Evolutionary conservation across 1,140 invertebrate species (phyloP).

Genomic region (Euura lappo): DNA sequence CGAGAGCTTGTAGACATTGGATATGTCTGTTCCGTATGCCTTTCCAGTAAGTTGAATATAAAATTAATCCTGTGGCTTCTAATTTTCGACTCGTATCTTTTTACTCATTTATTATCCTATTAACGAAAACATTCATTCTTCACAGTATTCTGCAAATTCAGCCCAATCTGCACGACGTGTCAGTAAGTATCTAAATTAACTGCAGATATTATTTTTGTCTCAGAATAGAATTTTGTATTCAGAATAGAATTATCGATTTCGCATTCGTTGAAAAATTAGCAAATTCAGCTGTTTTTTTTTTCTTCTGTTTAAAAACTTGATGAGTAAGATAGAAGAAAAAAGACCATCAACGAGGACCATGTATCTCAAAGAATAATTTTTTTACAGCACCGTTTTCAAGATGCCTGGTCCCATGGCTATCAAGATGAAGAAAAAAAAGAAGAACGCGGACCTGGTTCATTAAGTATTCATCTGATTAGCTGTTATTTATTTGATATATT

Average conservation of each 20-base stretch:
- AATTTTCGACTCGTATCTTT: no score
- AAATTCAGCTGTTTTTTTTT: not conserved
- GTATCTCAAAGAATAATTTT: conserved; percentile 39
- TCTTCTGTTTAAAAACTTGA: conserved; percentile 18
- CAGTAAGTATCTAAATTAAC: conserved; percentile 76
- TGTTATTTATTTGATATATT: not conserved
- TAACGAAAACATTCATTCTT: conserved; percentile 42
- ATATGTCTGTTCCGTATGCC: conserved; percentile 96
- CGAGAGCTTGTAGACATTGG: conserved; percentile 95
- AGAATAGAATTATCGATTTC: no score
- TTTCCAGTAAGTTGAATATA: conserved; percentile 77
- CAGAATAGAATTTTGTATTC: not conserved
- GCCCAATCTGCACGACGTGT: conserved; percentile 96
- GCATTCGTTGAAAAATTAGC: not conserved
- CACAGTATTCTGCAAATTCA: conserved; percentile 96
- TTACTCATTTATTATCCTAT: not conserved
- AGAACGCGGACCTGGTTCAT: conserved; percentile 47
- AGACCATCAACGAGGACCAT: no score
- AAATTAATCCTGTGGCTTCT: no score
- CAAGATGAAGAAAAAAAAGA: conserved; percentile 78
- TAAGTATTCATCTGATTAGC: conserved; percentile 26
- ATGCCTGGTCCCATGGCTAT: conserved; percentile 73
- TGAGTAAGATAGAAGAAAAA: conserved; percentile 26
- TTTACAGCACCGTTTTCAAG: conserved; percentile 84
- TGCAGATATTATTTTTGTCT: conserved; percentile 1